These are phyloP conservation scores for Cremastobaeus sp. DNA, from an alignment of 2,888 invertebrate genomes.

Conservation along the genomic window DNA sequence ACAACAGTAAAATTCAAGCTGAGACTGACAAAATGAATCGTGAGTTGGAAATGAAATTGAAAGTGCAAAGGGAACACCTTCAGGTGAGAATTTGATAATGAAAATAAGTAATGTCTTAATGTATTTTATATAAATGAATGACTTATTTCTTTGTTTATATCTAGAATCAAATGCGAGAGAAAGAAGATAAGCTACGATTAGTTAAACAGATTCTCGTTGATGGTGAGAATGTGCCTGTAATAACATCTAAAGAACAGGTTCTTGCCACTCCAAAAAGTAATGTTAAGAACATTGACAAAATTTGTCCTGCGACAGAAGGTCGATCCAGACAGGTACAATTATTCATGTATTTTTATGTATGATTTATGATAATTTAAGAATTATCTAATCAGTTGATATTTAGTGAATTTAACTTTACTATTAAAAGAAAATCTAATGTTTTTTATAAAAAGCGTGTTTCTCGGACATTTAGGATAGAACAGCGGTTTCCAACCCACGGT, in stretches of 20 bases:
- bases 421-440: constrained; percentile 27
- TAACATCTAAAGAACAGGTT: constrained; percentile 53
- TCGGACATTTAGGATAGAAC: constrained; percentile 79
- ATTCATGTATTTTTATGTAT: constrained; percentile 10
- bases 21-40: constrained; percentile 87
- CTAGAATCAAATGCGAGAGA: constrained; percentile 80
- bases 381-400: neutral
- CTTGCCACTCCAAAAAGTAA: constrained; percentile 53
- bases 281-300: constrained; percentile 56
- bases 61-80: constrained; percentile 81
- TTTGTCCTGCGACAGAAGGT: constrained; percentile 64
- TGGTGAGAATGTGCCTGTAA: constrained; percentile 71
- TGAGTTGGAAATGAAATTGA: constrained; percentile 83
- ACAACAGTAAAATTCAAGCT: constrained; percentile 81
- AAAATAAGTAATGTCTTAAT: neutral
- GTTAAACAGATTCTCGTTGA: constrained; percentile 82
- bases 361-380: constrained; percentile 1
- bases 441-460: constrained; percentile 40
- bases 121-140: neutral
- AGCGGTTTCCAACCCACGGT: constrained; percentile 85
- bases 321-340: constrained; percentile 67
- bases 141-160: constrained; percentile 24
- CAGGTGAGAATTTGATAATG: constrained; percentile 71
- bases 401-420: neutral
- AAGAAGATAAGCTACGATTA: constrained; percentile 82